Percentiles rank a stretch among this genome's conserved stretches.
phyloP scores from a whole-genome alignment of 2,113 vertebrate genomes.

The pig (Sus scrofa) region T2T-Sscrofa CM000822.6:47890001-47890500 shows the following conservation, averaged over 20 bases:
- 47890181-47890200: not conserved
- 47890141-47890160: not conserved
- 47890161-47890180: not conserved
- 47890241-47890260: not conserved
- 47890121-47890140: not conserved
- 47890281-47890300: not conserved
- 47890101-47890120: fast-evolving
- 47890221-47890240: not conserved
- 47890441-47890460: not conserved
- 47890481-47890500: not conserved
- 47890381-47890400: not conserved
- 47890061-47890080: not conserved
- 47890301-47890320: not conserved
- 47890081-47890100: not conserved
- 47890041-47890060: not conserved
- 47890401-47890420: not conserved
- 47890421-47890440: not conserved
- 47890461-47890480: not conserved
- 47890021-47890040: not conserved
- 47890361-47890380: not conserved
- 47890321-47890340: not conserved
- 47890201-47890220: not conserved
- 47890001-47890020: not conserved
- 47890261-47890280: not conserved
- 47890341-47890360: not conserved